These are phyloP conservation scores for Furcifer pardalis DNA, from an alignment of 2,797 vertebrate genomes.

Conservation along the genomic window DNA sequence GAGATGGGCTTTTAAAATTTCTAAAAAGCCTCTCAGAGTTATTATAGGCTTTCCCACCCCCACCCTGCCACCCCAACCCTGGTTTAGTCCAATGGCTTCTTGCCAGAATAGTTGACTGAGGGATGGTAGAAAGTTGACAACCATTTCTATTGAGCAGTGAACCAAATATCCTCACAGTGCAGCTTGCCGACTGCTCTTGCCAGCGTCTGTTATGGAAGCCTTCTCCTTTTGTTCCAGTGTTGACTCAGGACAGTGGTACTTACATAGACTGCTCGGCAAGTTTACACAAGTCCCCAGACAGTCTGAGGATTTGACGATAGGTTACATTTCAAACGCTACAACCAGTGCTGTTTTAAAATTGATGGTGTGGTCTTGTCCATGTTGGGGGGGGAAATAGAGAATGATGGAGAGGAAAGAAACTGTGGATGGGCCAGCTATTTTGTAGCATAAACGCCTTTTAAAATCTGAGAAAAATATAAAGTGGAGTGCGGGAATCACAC, in stretches of 20 bases:
- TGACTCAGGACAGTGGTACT: conserved; percentile 68
- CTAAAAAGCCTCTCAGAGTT: neutral
- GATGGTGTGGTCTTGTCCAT: conserved; percentile 73
- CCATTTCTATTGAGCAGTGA: neutral
- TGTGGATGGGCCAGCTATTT: conserved; percentile 67
- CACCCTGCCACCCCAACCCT: no score
- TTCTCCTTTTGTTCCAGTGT: conserved; percentile 31
- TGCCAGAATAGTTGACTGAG: neutral
- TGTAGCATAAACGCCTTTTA: conserved; percentile 59
- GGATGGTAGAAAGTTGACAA: neutral
- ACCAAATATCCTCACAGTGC: neutral
- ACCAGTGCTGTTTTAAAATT: conserved; percentile 82
- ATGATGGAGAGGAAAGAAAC: conserved; percentile 62
- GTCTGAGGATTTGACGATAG: conserved; percentile 67
- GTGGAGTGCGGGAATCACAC: conserved; percentile 43
- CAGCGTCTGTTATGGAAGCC: conserved; percentile 52
- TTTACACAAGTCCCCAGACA: conserved; percentile 74
- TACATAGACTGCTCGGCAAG: conserved; percentile 72
- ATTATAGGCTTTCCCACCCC: neutral
- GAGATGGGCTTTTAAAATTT: neutral
- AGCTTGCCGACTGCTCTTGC: conserved; percentile 56
- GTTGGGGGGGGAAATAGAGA: conserved; percentile 65
- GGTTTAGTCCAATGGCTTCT: neutral
- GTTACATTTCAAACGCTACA: conserved; percentile 72
- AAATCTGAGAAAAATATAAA: conserved; percentile 70